A percentile compares a stretch with the other conserved stretches of the same genome.
These are phyloP conservation scores for Parnassius orleans DNA, from an alignment of 2,888 invertebrate genomes.

Conservation along the genomic window DNA sequence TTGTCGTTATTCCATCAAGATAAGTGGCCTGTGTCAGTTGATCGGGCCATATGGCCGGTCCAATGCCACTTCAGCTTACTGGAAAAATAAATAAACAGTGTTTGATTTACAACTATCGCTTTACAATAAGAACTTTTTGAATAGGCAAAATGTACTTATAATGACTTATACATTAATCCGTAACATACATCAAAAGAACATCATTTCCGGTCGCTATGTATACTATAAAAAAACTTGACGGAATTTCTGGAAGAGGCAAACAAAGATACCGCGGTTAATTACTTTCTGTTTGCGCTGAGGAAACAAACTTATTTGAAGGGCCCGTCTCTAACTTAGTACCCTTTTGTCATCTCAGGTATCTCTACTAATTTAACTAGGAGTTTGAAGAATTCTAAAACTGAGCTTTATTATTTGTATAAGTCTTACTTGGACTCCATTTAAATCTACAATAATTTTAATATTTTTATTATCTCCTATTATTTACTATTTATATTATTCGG, in stretches of 20 bases:
- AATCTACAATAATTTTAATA: too few species aligned
- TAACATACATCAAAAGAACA: conserved; percentile 24
- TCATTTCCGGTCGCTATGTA: conserved; percentile 28
- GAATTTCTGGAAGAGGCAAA: conserved; percentile 63
- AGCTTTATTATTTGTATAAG: background rate
- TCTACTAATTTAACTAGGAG: conserved; percentile 9
- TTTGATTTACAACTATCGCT: too few species aligned
- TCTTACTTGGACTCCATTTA: too few species aligned
- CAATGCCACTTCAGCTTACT: too few species aligned
- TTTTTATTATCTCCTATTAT: too few species aligned
- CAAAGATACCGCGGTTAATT: conserved; percentile 68
- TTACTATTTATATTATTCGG: too few species aligned
- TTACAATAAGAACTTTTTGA: too few species aligned
- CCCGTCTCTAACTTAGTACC: conserved; percentile 45
- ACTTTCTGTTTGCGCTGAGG: conserved; percentile 60
- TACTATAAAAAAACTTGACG: conserved; percentile 36
- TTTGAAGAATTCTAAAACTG: background rate
- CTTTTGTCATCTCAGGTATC: conserved; percentile 47
- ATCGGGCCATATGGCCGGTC: too few species aligned
- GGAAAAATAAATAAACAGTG: too few species aligned
- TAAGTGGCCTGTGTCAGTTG: too few species aligned
- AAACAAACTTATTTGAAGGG: conserved; percentile 59
- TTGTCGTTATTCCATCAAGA: too few species aligned
- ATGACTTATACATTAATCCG: conserved; percentile 13
- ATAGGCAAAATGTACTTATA: conserved; percentile 1